phyloP scores from a whole-genome alignment of 2,888 invertebrate species.

The Mechanitis mazaeus region DNA sequence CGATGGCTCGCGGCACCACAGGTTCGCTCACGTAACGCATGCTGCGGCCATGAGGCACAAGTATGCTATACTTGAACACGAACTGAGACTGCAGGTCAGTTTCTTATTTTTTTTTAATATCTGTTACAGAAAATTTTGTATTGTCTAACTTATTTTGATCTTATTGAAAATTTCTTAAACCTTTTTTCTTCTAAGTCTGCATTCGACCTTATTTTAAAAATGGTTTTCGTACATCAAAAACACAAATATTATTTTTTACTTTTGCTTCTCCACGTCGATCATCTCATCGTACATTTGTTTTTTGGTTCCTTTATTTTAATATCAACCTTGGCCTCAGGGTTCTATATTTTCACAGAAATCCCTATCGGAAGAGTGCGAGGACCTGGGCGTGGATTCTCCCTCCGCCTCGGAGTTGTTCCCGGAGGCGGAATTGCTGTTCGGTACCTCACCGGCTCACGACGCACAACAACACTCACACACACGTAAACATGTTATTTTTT shows the following conservation, averaged over 20 bases:
- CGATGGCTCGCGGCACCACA: constrained; percentile 54
- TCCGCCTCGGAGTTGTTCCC: constrained; percentile 88
- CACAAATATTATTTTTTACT: not conserved
- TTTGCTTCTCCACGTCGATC: not conserved
- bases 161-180: no score
- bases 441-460: constrained; percentile 83
- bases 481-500: constrained; percentile 41
- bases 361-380: constrained; percentile 86
- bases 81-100: constrained; percentile 64
- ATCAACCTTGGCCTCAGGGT: constrained; percentile 16
- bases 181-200: no score
- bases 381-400: constrained; percentile 86
- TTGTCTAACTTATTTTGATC: no score
- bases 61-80: constrained; percentile 71
- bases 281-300: not conserved
- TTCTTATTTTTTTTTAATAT: not conserved
- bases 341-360: constrained; percentile 77
- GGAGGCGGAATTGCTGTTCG: constrained; percentile 84
- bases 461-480: constrained; percentile 47
- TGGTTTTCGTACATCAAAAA: no score
- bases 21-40: constrained; percentile 57
- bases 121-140: no score
- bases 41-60: constrained; percentile 67
- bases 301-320: constrained; percentile 10
- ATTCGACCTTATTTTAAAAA: no score